Evolutionary conservation across 2,113 vertebrate species (phyloP), one percentile per base, ranked within the genome.

Genomic region (Malurus cyaneus): DNA sequence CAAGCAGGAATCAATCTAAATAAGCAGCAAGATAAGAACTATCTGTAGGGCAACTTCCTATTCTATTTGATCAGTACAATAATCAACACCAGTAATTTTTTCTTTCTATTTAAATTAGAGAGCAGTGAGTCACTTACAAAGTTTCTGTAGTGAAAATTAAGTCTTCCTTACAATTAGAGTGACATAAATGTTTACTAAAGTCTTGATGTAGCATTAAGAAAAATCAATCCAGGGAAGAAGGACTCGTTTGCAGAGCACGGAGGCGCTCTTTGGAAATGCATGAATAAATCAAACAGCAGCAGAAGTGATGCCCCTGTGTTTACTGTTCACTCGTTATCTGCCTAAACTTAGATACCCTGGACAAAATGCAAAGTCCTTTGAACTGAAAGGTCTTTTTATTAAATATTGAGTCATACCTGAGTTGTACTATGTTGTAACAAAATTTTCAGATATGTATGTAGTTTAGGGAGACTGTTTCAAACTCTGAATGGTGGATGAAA

Each of bases 331-430:
- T 91, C 0, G 0, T 84, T 96, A 86, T 82, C 88, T 89, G 66
- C 49, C 47, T 65, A 28, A 92, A 53, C 57, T 50, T 6, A 56
- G 77, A 31, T 85, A 72, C 0, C 61, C 54, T 50, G 25, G 47
- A 26, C 44, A 46, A 80, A 34, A 69, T 69, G 81, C 93, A 76
- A 93, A 91, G 83, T 94, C 80, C 69, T 19, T n/a, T 92, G 83
- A 84, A 56, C 26, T 71, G 32, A 71, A 83, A 88, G 32, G 14
- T 56, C 42, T 36, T 24, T 85, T 53, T 39, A 61, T 29, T 6
- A 84, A 82, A 32, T 64, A 44, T 81, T 72, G 44, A 65, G 34
- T 76, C 41, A 61, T 29, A n/a, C 36, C 65, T 52, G 39, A 73
- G 57, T 50, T 86, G n/a, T 82, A 26, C 24, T 49, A 9, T 16